A percentile compares a stretch with the other conserved stretches of the same genome.
phyloP scores from a whole-genome alignment of 2,113 vertebrate species.

The Aythya baeri region DNA sequence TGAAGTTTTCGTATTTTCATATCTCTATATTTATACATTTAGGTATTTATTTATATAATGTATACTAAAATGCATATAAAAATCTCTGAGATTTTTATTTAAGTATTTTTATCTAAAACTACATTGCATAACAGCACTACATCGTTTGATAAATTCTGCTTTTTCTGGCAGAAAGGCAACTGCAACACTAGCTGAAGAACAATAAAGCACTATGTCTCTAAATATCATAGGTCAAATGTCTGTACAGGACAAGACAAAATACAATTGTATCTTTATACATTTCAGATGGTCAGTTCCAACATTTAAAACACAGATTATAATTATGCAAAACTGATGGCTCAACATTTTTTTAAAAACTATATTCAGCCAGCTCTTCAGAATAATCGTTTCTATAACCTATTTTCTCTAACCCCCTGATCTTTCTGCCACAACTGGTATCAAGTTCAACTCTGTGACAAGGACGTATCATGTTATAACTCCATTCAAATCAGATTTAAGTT shows the following conservation, averaged over 20 bases:
- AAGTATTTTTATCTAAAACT: background rate
- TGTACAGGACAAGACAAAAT: slow-evolving; percentile 35
- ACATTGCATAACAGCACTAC: background rate
- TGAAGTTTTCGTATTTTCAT: background rate
- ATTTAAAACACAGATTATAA: background rate
- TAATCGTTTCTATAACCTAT: background rate
- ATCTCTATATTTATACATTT: background rate
- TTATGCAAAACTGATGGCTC: slow-evolving; percentile 34
- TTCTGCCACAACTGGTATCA: background rate
- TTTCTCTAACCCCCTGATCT: background rate
- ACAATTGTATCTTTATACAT: slow-evolving; percentile 15
- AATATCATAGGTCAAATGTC: slow-evolving; percentile 18
- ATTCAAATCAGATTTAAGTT: background rate
- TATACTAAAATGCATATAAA: background rate
- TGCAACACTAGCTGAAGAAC: slow-evolving; percentile 4
- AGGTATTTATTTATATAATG: background rate
- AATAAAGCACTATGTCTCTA: slow-evolving; percentile 1
- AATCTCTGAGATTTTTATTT: background rate
- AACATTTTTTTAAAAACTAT: slow-evolving; percentile 9
- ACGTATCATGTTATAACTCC: background rate
- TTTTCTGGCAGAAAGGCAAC: slow-evolving; percentile 28
- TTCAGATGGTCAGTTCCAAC: slow-evolving; percentile 44
- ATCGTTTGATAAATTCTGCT: background rate
- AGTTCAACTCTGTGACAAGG: background rate
- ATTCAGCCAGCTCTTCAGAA: background rate